Base-by-base conservation (phyloP, 2,888 invertebrate species). In the Caradrina clavipalpis region DNA sequence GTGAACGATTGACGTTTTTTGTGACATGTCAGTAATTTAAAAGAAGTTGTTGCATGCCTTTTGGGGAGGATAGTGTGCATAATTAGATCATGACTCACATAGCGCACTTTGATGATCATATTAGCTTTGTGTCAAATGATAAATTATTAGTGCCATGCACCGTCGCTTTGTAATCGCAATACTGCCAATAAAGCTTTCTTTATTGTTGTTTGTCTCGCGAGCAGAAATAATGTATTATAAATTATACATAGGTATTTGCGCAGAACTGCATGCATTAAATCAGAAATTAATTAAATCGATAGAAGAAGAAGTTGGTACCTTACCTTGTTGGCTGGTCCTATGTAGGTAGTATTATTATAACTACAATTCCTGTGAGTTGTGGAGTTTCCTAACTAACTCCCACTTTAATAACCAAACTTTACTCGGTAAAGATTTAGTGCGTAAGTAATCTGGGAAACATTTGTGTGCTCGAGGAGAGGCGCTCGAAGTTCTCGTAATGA, bases 1-100 rank as follows among this genome's bases (percentile, higher is more conserved):
- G 88, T 83, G 85, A 78, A 75, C 83, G 75, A 85, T 87, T 86
- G 77, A 83, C 74, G 77, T 74, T 70, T 69, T 68, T 74, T 74
- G 63, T 35, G 63, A 66, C 54, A 59, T 65, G 69, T 57, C 77
- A 51, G 64, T 68, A 59, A 65, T 78, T 75, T 74, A 53, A 49
- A 69, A 39, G 39, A 39, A 65, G 57, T 55, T 55, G 45, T 73
- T 56, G 47, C 51, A 51, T 73, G 60, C 73, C 78, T 70, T 78
- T 73, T 69, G 45, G 26, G 54, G 69, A 49, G 22, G 15, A 59
- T 65, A 55, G 47, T 58, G 35, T 17, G 56, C 45, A 73, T 73
- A 57, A 64, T 64, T 63, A 53, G 53, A 61, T 5, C 42, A 39
- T 76, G 73, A 73, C 10, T 78, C 68, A 73, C 17, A 10, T 42